Percentiles rank a stretch among this genome's conserved stretches.
Evolutionary conservation across 2,797 vertebrate species (phyloP).

Genomic region (Ptychobarbus kaznakovi): DNA sequence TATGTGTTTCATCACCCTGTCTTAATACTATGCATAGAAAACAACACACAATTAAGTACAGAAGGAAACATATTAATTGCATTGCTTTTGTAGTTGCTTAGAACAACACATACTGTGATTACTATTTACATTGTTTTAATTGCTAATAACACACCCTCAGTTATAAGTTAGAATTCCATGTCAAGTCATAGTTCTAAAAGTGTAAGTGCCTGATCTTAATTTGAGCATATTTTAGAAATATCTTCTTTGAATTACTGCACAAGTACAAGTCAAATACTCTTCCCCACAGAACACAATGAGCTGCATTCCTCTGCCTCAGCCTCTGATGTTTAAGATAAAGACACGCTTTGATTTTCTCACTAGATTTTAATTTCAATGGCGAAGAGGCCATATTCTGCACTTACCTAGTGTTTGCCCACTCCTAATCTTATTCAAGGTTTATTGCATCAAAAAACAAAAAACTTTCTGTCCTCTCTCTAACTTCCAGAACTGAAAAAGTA

Average conservation of each 20-base stretch:
- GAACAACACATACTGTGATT: too few relatives aligned
- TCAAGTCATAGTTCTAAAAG: neutral
- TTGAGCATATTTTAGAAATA: neutral
- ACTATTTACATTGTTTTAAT: neutral
- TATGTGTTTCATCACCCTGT: neutral
- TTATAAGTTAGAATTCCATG: neutral
- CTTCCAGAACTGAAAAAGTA: neutral
- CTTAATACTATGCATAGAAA: neutral
- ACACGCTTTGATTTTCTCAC: neutral
- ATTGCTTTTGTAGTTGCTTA: neutral
- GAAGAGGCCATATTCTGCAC: neutral
- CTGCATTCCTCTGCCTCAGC: neutral
- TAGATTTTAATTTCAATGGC: neutral
- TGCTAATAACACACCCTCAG: neutral
- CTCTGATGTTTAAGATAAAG: constrained; percentile 1
- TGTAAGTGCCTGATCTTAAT: neutral
- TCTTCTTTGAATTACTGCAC: too few relatives aligned
- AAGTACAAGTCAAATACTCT: neutral
- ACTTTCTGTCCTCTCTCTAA: neutral
- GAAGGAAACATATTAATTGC: neutral
- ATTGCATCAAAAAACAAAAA: neutral
- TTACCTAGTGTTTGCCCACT: neutral
- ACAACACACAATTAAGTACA: neutral
- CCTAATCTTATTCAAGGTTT: neutral
- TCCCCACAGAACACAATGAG: neutral